phyloP scores from a whole-genome alignment of 2,888 invertebrate genomes.

The Diloba caeruleocephala region DNA sequence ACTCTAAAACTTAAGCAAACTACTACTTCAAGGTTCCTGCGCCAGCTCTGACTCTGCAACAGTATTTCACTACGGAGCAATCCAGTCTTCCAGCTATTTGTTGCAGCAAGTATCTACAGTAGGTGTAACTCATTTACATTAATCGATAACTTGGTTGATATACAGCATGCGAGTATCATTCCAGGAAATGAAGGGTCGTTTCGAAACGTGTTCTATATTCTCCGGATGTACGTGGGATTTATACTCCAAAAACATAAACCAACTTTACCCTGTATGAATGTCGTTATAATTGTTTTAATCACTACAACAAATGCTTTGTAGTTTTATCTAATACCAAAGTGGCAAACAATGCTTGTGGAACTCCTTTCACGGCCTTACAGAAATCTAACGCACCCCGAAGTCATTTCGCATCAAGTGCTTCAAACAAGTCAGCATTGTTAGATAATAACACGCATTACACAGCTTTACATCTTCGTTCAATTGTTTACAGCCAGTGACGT shows the following conservation, averaged over 20 bases:
- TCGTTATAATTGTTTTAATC: too few species aligned
- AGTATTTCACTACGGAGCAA: too few species aligned
- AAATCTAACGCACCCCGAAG: neutral
- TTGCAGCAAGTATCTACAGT: conserved; percentile 1
- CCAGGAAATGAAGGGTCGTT: neutral
- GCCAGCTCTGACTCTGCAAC: too few species aligned
- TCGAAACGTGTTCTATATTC: neutral
- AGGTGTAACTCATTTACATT: neutral
- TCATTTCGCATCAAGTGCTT: conserved; percentile 1
- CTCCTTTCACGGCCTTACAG: neutral
- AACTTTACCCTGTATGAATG: too few species aligned
- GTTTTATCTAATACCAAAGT: too few species aligned
- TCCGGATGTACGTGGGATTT: conserved; percentile 4
- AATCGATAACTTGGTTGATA: conserved; percentile 5
- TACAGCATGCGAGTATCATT: conserved; percentile 3
- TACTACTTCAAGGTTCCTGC: too few species aligned
- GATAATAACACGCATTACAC: conserved; percentile 14
- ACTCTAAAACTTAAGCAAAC: too few species aligned
- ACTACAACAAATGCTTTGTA: too few species aligned
- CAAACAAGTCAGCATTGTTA: conserved; percentile 16
- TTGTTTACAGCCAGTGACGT: conserved; percentile 43
- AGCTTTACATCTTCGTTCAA: conserved; percentile 25
- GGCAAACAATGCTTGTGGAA: too few species aligned
- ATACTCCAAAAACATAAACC: too few species aligned
- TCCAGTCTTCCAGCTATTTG: too few species aligned